Evolutionary conservation across 2,113 vertebrate species (phyloP).

Genomic region (Ageneiosus marmoratus): DNA sequence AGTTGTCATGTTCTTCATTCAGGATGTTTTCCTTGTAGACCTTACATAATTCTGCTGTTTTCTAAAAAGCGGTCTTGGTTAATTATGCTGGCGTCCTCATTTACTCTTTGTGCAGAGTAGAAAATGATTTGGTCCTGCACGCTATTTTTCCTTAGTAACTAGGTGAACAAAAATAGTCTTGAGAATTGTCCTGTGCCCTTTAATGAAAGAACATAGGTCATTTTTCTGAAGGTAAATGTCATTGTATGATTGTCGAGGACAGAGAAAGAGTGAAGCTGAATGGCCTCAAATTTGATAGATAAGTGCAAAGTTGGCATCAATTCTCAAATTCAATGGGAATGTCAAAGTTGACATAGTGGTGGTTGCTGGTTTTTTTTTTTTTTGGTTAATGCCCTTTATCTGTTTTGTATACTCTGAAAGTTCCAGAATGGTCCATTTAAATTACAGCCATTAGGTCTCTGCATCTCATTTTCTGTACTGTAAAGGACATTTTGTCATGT

Average conservation of each 20-base stretch:
- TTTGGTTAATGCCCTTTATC: background rate
- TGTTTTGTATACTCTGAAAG: background rate
- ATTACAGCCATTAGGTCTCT: background rate
- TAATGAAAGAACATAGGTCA: background rate
- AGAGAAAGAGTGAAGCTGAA: background rate
- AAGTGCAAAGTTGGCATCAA: background rate
- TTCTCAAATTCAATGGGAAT: constrained; percentile 9
- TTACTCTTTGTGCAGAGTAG: background rate
- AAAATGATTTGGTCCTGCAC: background rate
- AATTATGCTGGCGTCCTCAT: background rate
- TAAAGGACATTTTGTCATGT: too few species aligned
- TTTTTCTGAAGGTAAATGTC: constrained; percentile 29
- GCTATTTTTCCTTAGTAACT: background rate
- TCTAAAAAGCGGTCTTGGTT: background rate
- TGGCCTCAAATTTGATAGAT: background rate
- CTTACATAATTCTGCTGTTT: background rate
- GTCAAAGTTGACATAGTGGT: background rate
- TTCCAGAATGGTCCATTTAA: background rate
- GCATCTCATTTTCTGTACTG: background rate
- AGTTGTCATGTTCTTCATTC: background rate
- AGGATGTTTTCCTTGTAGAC: background rate
- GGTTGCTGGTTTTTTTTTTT: background rate
- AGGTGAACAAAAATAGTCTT: background rate
- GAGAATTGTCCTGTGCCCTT: background rate
- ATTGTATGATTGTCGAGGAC: constrained; percentile 13